These are phyloP conservation scores for Belonocnema kinseyi DNA, from an alignment of 1,140 invertebrate genomes.

Conservation along the genomic window DNA sequence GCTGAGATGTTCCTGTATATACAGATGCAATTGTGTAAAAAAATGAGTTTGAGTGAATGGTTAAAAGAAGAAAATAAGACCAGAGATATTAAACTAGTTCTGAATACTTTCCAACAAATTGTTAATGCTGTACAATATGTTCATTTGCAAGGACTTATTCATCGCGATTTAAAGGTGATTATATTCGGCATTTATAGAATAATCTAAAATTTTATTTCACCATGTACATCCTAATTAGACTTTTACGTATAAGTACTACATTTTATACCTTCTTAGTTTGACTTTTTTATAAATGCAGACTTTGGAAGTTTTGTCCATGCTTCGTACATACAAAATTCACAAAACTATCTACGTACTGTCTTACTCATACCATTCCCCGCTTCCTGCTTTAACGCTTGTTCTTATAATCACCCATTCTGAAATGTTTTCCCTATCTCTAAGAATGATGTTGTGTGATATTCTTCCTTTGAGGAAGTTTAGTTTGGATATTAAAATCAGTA, in stretches of 20 bases:
- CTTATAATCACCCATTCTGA: too few species aligned
- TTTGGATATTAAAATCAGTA: too few species aligned
- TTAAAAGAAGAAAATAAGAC: conserved; percentile 76
- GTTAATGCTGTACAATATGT: conserved; percentile 96
- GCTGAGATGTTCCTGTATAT: conserved; percentile 91
- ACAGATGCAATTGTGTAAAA: conserved; percentile 96
- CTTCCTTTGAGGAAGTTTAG: too few species aligned
- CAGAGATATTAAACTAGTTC: conserved; percentile 76
- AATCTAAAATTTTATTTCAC: background rate
- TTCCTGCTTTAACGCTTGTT: too few species aligned
- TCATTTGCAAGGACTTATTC: conserved; percentile 92
- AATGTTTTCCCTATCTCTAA: too few species aligned
- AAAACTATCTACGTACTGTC: too few species aligned
- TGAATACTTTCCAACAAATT: conserved; percentile 94
- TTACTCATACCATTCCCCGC: too few species aligned
- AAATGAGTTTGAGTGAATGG: conserved; percentile 95
- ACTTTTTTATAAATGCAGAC: too few species aligned
- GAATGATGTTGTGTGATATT: too few species aligned
- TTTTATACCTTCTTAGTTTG: too few species aligned
- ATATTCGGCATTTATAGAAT: background rate
- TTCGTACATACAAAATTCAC: too few species aligned
- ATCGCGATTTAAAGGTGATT: conserved; percentile 93
- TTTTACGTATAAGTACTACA: background rate
- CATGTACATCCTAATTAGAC: background rate
- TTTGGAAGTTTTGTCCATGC: too few species aligned